Evolutionary conservation across 2,113 vertebrate species (phyloP), one percentile per base, ranked within the genome.

Genomic region (Neolamprologus toae): DNA sequence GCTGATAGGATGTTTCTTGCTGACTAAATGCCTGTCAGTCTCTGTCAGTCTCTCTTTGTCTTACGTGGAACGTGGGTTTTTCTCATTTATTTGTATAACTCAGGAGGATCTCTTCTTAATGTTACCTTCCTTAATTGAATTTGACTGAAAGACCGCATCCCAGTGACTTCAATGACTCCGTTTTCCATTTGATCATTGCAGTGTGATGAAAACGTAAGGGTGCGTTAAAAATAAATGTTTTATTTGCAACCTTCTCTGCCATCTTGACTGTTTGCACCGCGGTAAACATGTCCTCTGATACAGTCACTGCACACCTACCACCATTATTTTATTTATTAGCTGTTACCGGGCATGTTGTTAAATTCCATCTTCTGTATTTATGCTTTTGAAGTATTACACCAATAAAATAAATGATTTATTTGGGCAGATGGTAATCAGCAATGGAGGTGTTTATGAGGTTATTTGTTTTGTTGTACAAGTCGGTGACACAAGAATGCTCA

Each of bases 351-450:
- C 68, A 61, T 85, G 89, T 55, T 89, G 81, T 51, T 88, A 33
- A 89, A 91, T 89, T 87, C 45, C n/a, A 21, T 82, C 81, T 63
- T 82, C 31, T 88, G 54, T 83, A 81, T 89, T 93, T 84, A 85
- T 63, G 80, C 81, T 59, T 88, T 78, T 82, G 53, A 91, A 73
- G 42, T 81, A 80, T 86, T 86, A 91, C 53, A 83, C n/a, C 80
- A 91, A 91, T 95, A 76, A 86, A 90, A 90, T 11, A 61, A 57
- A 71, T 88, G 37, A 94, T 94, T 92, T 85, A 89, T 76, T 78
- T 82, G 35, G 71, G 17, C 17, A 71, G 86, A 92, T 92, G 78
- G 55, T 89, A 90, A 89, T 92, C 37, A 13, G 86, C 71, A 80
- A 26, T 71, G 55, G 61, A 88, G n/a, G n/a, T 78, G 37, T 86